phyloP scores from a whole-genome alignment of 2,888 invertebrate genomes.

The Acrobasis suavella region DNA sequence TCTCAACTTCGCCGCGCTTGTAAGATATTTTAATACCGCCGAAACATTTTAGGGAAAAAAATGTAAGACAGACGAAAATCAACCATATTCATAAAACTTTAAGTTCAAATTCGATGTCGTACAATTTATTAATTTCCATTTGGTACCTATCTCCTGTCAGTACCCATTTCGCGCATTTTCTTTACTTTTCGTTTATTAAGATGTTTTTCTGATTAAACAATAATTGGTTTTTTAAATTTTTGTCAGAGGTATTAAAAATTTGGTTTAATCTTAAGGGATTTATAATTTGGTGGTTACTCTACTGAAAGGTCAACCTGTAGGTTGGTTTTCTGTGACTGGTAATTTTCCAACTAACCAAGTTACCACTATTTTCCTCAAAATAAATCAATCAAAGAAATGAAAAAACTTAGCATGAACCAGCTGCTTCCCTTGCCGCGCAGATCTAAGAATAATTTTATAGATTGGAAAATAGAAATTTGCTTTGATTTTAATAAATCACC shows the following conservation, averaged over 20 bases:
- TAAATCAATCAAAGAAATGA: no score
- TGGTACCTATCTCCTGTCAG: conserved; percentile 8
- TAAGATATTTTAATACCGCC: conserved; percentile 2
- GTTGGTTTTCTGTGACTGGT: no score
- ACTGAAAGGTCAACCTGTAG: no score
- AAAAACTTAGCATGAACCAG: no score
- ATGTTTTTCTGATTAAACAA: conserved; percentile 19
- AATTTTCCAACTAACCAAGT: no score
- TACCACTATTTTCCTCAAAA: no score
- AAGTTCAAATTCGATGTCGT: background rate
- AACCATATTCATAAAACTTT: background rate
- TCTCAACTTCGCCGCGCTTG: conserved; percentile 51
- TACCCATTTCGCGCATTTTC: conserved; percentile 16
- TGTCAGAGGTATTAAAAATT: conserved; percentile 2
- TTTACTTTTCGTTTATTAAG: conserved; percentile 20
- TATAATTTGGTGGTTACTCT: background rate
- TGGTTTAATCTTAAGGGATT: background rate
- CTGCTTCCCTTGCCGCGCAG: no score
- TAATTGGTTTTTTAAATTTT: conserved; percentile 19
- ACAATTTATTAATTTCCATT: conserved; percentile 23
- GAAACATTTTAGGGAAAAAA: conserved; percentile 4
- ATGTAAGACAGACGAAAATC: background rate
- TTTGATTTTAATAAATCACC: no score
- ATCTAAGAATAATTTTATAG: no score
- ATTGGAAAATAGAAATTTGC: no score